Base-by-base conservation (phyloP, 2,113 vertebrate species). In the Marcusenius ussheri region DNA sequence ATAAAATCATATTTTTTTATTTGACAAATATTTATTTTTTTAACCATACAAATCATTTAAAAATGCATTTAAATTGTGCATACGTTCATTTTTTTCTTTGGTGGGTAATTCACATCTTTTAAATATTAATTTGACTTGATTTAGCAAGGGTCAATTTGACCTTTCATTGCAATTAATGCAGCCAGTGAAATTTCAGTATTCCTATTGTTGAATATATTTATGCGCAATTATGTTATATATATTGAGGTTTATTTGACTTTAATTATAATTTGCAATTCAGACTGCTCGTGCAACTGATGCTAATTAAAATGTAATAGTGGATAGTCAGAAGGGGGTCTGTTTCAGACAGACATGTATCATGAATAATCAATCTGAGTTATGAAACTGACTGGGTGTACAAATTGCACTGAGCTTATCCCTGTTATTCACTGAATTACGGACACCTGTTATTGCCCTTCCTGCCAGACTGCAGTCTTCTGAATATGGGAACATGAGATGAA, bases 171-270 rank as follows among this genome's bases (percentile, higher is more conserved):
- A 42, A 80, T 42, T 80, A 80, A 42, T 80, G 35, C 74, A 42
- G 74, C 74, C 35, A 80, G 35, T 80, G 74, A 80, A 80, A 80
- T 80, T 80, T 80, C 74, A 80, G 31, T 39, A 80, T 80, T 80
- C 74, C 35, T 39, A 80, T 80, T 80, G 74, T 80, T 80, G 74
- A 39, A 80, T 39, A 80, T 62, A 62, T 88, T 51, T 62, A 39
- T 88, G 87, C 19, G 21, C 58, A 42, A 42, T 35, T 88, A 88
- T 88, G 50, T 62, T 88, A 46, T 88, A 88, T 88, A 46, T 51
- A 88, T 88, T 53, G 50, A 56, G 53, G 50, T 88, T 51, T 88
- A 88, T 88, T 88, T 88, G 86, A 88, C 49, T 88, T 24, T 49
- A 49, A 24, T 88, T 62, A 88, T 88, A 42, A 45, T 45, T 62